phyloP scores from a whole-genome alignment of 2,888 invertebrate species.

The Drosophila conformis region DNA sequence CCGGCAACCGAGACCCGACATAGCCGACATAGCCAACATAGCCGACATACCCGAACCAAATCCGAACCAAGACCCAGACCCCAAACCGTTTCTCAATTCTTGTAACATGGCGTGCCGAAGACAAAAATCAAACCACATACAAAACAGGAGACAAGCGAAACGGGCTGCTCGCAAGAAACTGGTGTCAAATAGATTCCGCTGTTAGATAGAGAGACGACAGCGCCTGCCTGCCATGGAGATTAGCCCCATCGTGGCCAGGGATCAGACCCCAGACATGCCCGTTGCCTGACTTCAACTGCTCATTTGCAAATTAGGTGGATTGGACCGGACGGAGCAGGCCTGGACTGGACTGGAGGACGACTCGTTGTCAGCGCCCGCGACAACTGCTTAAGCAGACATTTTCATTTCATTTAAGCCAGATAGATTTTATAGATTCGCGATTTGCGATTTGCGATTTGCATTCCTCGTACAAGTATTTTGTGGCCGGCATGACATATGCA shows the following conservation, averaged over 20 bases:
- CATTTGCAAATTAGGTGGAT: slow-evolving; percentile 74
- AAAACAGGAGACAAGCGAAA: slow-evolving; percentile 39
- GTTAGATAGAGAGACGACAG: slow-evolving; percentile 69
- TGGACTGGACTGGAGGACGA: slow-evolving; percentile 20
- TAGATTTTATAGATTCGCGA: slow-evolving; percentile 75
- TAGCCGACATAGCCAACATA: background rate
- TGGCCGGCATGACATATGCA: slow-evolving; percentile 57
- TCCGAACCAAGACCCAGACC: slow-evolving; percentile 18
- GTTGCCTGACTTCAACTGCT: slow-evolving; percentile 40
- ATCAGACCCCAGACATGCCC: slow-evolving; percentile 40
- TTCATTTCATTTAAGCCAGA: slow-evolving; percentile 66
- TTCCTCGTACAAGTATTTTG: slow-evolving; percentile 40
- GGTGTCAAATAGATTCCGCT: slow-evolving; percentile 78
- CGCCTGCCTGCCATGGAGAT: slow-evolving; percentile 55
- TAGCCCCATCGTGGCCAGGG: slow-evolving; percentile 68
- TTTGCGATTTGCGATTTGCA: slow-evolving; percentile 34
- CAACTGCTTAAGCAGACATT: slow-evolving; percentile 64
- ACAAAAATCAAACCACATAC: slow-evolving; percentile 71
- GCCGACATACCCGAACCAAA: slow-evolving; percentile 3
- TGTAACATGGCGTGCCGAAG: slow-evolving; percentile 59
- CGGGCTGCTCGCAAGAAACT: slow-evolving; percentile 11
- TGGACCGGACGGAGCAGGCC: background rate
- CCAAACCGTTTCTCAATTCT: slow-evolving; percentile 21
- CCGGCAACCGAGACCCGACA: slow-evolving; percentile 18
- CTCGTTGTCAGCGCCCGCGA: slow-evolving; percentile 62